Percentiles rank a stretch among this genome's conserved stretches.
These are phyloP conservation scores for Pelecanus crispus DNA, from an alignment of 2,113 vertebrate species.

Conservation along the genomic window DNA sequence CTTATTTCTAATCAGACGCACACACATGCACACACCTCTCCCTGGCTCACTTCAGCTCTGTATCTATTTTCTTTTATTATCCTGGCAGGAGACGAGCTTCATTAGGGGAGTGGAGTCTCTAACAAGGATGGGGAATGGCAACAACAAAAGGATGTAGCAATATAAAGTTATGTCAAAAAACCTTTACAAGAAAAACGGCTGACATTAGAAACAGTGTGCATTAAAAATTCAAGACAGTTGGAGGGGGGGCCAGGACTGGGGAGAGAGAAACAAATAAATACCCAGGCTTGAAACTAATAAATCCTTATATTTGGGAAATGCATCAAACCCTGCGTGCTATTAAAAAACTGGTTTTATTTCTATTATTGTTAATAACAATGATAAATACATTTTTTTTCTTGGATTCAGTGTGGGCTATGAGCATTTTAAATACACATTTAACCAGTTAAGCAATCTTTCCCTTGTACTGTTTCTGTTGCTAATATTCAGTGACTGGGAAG, in stretches of 20 bases:
- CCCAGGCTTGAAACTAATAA: slow-evolving; percentile 39
- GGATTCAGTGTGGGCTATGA: neutral
- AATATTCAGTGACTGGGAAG: neutral
- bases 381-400: slow-evolving; percentile 18
- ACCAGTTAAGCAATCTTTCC: neutral
- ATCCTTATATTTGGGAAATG: slow-evolving; percentile 39
- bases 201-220: slow-evolving; percentile 44
- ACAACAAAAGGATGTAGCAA: slow-evolving; percentile 48
- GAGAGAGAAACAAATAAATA: slow-evolving; percentile 54
- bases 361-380: slow-evolving; percentile 52
- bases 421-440: slow-evolving; percentile 20
- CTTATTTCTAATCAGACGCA: neutral
- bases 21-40: neutral
- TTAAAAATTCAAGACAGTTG: slow-evolving; percentile 51
- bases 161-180: slow-evolving; percentile 61
- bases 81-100: slow-evolving; percentile 58
- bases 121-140: slow-evolving; percentile 57
- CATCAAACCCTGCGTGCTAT: slow-evolving; percentile 21
- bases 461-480: neutral
- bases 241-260: neutral
- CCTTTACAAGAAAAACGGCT: slow-evolving; percentile 52
- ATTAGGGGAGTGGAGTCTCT: slow-evolving; percentile 54
- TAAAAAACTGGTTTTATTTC: slow-evolving; percentile 39
- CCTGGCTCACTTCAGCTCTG: neutral
- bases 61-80: slow-evolving; percentile 45